A percentile compares a stretch with the other conserved stretches of the same genome.
phyloP scores from a whole-genome alignment of 92 coral and sea anemone species.

The Umimayanthus kanabou region DNA sequence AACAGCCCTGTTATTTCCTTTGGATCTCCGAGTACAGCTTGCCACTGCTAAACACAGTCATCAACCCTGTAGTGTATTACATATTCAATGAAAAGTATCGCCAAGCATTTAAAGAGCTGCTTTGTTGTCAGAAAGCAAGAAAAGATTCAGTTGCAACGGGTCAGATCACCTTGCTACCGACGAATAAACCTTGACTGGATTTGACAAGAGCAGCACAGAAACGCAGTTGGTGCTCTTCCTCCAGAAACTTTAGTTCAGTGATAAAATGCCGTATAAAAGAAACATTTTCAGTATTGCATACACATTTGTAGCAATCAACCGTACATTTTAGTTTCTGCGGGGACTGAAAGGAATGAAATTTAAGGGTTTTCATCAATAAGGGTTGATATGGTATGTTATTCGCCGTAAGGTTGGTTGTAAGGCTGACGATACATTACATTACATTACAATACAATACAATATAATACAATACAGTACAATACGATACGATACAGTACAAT shows the following conservation, averaged over 20 bases:
- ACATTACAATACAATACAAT: no score
- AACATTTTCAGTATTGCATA: no score
- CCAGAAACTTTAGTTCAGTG: neutral
- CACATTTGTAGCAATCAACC: no score
- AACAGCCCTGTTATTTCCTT: constrained; percentile 13
- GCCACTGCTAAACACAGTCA: constrained; percentile 6
- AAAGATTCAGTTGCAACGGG: neutral
- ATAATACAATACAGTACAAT: no score
- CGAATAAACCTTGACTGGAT: neutral
- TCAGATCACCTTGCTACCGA: neutral
- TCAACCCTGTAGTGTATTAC: constrained; percentile 7
- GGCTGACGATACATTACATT: no score
- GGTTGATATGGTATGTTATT: no score
- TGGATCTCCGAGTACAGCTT: constrained; percentile 7
- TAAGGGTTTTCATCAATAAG: no score
- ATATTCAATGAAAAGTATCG: constrained; percentile 18
- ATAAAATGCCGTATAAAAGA: no score
- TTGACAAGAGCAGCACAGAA: neutral
- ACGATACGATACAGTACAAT: no score
- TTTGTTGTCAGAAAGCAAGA: neutral
- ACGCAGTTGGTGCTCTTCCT: neutral
- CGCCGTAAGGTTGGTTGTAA: no score
- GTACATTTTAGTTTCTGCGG: no score
- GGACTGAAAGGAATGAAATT: no score
- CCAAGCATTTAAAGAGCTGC: constrained; percentile 7